phyloP scores from a whole-genome alignment of 2,888 invertebrate genomes.

The Panzeria rudis region DNA sequence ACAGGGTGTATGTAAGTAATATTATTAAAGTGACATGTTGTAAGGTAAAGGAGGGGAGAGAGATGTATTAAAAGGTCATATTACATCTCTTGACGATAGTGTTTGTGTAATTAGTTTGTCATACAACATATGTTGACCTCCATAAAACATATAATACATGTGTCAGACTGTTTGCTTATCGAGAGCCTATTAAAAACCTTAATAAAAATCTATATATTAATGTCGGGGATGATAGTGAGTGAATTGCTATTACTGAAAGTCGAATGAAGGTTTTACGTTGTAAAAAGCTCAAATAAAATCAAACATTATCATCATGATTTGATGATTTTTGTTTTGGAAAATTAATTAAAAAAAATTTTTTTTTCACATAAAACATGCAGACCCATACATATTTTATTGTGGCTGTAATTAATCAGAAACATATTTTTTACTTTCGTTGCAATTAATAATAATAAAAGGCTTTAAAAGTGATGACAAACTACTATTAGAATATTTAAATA shows the following conservation, averaged over 20 bases:
- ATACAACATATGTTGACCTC: conserved; percentile 62
- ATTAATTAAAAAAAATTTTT: conserved; percentile 54
- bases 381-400: background rate
- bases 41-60: background rate
- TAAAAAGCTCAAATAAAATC: conserved; percentile 7
- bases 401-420: background rate
- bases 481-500: no score
- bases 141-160: conserved; percentile 7
- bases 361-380: background rate
- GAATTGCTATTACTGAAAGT: background rate
- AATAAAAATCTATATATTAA: background rate
- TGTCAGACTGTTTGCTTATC: background rate
- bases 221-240: background rate
- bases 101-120: conserved; percentile 53
- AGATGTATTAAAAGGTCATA: conserved; percentile 5
- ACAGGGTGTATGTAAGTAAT: background rate
- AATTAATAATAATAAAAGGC: no score
- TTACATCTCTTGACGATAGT: conserved; percentile 1
- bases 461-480: no score
- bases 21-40: background rate
- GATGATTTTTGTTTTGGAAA: conserved; percentile 17
- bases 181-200: conserved; percentile 28
- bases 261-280: background rate
- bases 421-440: background rate
- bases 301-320: conserved; percentile 39